Conservation (phyloP, 2,888 invertebrate species). For the Capitulum mitella region DNA sequence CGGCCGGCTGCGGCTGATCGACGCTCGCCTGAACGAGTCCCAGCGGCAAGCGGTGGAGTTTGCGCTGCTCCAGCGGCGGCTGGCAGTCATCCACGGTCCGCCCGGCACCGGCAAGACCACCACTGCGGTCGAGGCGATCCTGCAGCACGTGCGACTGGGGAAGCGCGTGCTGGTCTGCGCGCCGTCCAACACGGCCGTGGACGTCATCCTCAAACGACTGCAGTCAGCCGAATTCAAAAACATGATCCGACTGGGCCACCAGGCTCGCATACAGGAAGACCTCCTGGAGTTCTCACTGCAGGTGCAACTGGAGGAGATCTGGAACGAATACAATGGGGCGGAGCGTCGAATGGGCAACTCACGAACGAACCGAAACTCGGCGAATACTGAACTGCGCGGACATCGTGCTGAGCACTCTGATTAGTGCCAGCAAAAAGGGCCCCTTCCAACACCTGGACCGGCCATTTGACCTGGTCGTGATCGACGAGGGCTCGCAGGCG, state of each 20-base stretch:
- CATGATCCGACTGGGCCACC: conserved; percentile 51
- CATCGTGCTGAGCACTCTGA: too few relatives aligned
- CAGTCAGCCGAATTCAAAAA: conserved; percentile 40
- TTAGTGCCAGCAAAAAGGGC: too few relatives aligned
- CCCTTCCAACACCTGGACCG: conserved; percentile 37
- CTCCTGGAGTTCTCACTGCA: conserved; percentile 49
- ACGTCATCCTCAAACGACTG: conserved; percentile 50
- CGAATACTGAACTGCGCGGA: too few relatives aligned
- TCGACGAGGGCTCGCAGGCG: conserved; percentile 53
- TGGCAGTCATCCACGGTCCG: conserved; percentile 52
- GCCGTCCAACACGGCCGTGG: too few relatives aligned
- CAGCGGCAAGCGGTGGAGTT: conserved; percentile 50
- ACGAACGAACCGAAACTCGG: too few relatives aligned
- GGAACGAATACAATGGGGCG: too few relatives aligned
- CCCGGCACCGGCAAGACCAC: too few relatives aligned
- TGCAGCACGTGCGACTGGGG: conserved; percentile 43
- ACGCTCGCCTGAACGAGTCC: too few relatives aligned
- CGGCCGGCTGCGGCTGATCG: too few relatives aligned
- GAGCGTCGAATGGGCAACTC: too few relatives aligned
- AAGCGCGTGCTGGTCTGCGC: conserved; percentile 49
- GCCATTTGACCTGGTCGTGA: conserved; percentile 50
- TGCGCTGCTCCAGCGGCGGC: conserved; percentile 46
- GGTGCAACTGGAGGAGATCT: conserved; percentile 39
- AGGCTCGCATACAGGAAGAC: conserved; percentile 47
- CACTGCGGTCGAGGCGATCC: too few relatives aligned